Base-by-base conservation (phyloP, 2,888 invertebrate genomes). In the Ecliptopera silaceata region DNA sequence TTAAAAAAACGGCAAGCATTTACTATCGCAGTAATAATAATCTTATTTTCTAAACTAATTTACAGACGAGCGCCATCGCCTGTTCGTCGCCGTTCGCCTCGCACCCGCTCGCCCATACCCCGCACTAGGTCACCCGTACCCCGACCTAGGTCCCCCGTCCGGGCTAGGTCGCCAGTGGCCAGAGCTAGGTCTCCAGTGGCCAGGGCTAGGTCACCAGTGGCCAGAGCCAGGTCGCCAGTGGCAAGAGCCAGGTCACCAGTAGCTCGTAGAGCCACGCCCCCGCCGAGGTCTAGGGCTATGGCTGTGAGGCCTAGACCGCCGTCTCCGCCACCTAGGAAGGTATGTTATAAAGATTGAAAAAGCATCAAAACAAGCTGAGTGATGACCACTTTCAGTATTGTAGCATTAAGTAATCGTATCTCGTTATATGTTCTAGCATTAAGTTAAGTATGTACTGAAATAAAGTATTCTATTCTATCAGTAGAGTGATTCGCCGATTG, bases 281-380 rank as follows among this genome's bases (percentile, higher is more conserved):
- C 57, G 59, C 12, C 62, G 44, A 22, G 64, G 60, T 61, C 41
- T 68, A 74, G 46, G 65, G 85, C 26, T 32, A 17, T 84, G 85
- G 46, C 70, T 74, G 50, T 74, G 56, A 10, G 64, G 77, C 0
- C 84, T 17, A 48, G 83, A 0, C 82, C 84, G 0, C 80, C 80
- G 0, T 84, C 85, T 2, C 85, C 85, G 0, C 78, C 72, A 17
- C 87, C 85, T 0, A 71, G 86, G 17, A 84, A 82, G 80, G 85
- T 84, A 57, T 32, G 29, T 29, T n/a, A n/a, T n/a, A n/a, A n/a
- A n/a, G n/a, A n/a, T n/a, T n/a, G n/a, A n/a, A n/a, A n/a, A n/a
- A n/a, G n/a, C n/a, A n/a, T n/a, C n/a, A n/a, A n/a, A n/a, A n/a
- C n/a, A n/a, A n/a, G n/a, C n/a, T n/a, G n/a, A n/a, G n/a, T n/a